A percentile compares a stretch with the other conserved stretches of the same genome.
These are phyloP conservation scores for Gadopsis bispinosus DNA, from an alignment of 2,797 vertebrate species.

Conservation along the genomic window DNA sequence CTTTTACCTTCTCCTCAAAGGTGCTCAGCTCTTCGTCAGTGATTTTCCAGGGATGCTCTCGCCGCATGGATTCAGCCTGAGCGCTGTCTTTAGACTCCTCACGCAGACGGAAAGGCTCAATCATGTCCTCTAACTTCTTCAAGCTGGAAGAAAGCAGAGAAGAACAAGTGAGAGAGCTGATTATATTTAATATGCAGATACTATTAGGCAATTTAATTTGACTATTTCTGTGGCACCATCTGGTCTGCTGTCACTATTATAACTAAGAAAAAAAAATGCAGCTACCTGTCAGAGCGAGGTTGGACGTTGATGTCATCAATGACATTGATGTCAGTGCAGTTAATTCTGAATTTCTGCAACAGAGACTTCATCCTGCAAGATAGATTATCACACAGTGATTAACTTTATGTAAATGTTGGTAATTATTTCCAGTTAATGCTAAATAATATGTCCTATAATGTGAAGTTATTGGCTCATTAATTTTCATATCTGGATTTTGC, in stretches of 20 bases:
- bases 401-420: conserved; percentile 8
- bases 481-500: conserved; percentile 17
- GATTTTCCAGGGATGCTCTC: conserved; percentile 93
- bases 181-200: conserved; percentile 8
- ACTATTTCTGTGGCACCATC: conserved; percentile 15
- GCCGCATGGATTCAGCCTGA: conserved; percentile 89
- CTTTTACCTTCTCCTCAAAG: conserved; percentile 94
- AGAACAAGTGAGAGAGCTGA: conserved; percentile 26
- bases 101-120: conserved; percentile 93
- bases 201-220: conserved; percentile 4
- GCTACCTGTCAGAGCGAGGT: conserved; percentile 91
- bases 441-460: conserved; percentile 4
- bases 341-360: conserved; percentile 95
- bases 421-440: conserved; percentile 9
- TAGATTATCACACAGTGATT: conserved; percentile 24
- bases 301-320: conserved; percentile 92
- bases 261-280: conserved; percentile 5
- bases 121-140: conserved; percentile 95
- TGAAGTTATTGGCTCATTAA: conserved; percentile 10
- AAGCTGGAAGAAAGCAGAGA: conserved; percentile 82
- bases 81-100: conserved; percentile 89
- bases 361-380: conserved; percentile 90
- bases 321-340: conserved; percentile 91
- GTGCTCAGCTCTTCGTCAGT: conserved; percentile 92
- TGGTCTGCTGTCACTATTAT: conserved; percentile 9